These are phyloP conservation scores for Manacus vitellinus DNA, from an alignment of 2,113 vertebrate species.

Conservation along the genomic window DNA sequence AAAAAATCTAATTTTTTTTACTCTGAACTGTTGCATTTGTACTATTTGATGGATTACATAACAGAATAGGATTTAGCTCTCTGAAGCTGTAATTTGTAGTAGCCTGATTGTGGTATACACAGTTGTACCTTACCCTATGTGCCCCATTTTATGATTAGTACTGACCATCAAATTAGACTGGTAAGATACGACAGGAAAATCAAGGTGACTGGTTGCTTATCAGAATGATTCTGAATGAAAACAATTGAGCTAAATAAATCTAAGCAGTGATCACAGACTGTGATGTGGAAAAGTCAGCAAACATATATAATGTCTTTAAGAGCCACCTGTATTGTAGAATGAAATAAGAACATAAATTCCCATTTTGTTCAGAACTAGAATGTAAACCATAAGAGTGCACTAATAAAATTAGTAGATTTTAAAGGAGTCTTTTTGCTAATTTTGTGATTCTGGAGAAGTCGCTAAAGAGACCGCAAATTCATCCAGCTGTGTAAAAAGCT, in stretches of 20 bases:
- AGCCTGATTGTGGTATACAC: neutral
- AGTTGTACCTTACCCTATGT: neutral
- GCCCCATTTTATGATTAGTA: neutral
- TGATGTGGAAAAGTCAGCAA: neutral
- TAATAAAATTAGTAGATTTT: neutral
- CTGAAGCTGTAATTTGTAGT: neutral
- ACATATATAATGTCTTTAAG: accelerated
- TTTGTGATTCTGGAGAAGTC: neutral
- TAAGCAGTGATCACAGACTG: neutral
- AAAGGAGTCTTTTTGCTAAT: neutral
- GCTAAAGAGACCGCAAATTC: neutral
- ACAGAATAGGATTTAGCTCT: neutral
- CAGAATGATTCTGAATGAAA: neutral
- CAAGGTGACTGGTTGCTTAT: neutral
- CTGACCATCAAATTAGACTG: neutral
- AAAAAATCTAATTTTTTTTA: neutral
- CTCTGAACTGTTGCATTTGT: neutral
- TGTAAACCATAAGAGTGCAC: neutral
- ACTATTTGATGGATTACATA: neutral
- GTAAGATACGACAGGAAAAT: neutral
- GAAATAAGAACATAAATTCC: neutral
- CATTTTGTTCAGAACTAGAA: neutral
- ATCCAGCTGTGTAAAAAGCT: neutral
- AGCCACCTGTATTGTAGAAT: neutral
- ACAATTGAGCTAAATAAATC: neutral